Evolutionary conservation across 1,140 invertebrate genomes (phyloP).

Genomic region (Cydia amplana): DNA sequence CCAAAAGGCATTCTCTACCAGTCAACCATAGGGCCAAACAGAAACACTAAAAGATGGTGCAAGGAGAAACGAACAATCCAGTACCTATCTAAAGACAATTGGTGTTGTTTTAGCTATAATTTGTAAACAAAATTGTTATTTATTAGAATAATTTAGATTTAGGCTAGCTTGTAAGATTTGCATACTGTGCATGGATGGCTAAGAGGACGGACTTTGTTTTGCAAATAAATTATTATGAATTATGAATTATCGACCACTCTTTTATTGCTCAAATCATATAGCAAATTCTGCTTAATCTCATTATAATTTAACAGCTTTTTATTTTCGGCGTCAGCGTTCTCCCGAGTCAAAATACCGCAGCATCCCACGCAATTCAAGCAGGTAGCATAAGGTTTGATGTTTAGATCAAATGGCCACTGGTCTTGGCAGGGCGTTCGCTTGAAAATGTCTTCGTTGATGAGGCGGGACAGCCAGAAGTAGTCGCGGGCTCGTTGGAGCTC

Average conservation of each 20-base stretch:
- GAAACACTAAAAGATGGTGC: too few relatives aligned
- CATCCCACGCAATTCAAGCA: conserved; percentile 38
- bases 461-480: conserved; percentile 57
- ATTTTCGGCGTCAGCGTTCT: conserved; percentile 6
- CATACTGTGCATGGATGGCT: too few relatives aligned
- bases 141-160: too few relatives aligned
- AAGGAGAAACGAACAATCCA: too few relatives aligned
- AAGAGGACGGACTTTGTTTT: too few relatives aligned
- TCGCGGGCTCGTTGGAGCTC: conserved; percentile 51
- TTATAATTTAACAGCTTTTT: conserved; percentile 8
- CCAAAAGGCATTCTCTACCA: too few relatives aligned
- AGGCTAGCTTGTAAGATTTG: too few relatives aligned
- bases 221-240: too few relatives aligned
- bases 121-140: too few relatives aligned
- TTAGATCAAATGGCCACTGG: conserved; percentile 41
- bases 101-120: too few relatives aligned
- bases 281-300: not conserved
- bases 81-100: too few relatives aligned
- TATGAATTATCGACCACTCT: not conserved
- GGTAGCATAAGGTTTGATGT: conserved; percentile 15
- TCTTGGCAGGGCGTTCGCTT: conserved; percentile 48
- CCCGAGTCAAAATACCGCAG: conserved; percentile 36
- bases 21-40: too few relatives aligned
- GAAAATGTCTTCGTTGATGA: conserved; percentile 55
- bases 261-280: not conserved